These are phyloP conservation scores for Taenioides sp. DNA, from an alignment of 2,797 vertebrate species.

Conservation along the genomic window DNA sequence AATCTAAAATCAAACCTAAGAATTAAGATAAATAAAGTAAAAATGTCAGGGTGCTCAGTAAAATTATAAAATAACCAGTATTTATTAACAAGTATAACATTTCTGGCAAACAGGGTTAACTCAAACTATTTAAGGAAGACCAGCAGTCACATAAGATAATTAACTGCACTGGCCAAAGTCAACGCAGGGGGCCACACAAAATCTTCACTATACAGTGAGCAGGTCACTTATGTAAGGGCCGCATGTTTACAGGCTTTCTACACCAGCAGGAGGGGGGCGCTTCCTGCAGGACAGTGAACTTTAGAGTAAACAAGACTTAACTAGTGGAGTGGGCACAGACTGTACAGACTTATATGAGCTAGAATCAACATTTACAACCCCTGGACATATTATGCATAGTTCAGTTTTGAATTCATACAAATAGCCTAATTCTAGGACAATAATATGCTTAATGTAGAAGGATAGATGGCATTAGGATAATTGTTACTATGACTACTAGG, in stretches of 20 bases:
- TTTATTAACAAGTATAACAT: background rate
- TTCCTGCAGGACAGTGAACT: constrained; percentile 1
- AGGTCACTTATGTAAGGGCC: constrained; percentile 19
- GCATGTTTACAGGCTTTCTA: constrained; percentile 22
- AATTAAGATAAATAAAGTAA: no score
- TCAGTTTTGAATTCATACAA: no score
- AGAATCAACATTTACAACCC: background rate
- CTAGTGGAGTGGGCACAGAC: background rate
- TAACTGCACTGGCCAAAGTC: background rate
- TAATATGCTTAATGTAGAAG: background rate
- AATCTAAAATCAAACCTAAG: no score
- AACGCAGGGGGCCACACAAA: background rate
- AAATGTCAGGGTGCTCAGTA: background rate
- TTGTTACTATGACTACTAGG: background rate
- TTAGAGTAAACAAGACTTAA: background rate
- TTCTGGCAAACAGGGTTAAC: background rate
- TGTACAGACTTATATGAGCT: background rate
- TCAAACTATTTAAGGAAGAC: background rate
- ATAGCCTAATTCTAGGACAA: background rate
- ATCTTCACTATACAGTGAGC: background rate
- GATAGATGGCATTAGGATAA: background rate
- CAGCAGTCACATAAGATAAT: background rate
- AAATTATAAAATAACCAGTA: background rate
- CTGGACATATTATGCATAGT: background rate
- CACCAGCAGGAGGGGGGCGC: constrained; percentile 1